Conservation (phyloP, 2,113 vertebrate genomes). For the Acrocephalus arundinaceus region DNA sequence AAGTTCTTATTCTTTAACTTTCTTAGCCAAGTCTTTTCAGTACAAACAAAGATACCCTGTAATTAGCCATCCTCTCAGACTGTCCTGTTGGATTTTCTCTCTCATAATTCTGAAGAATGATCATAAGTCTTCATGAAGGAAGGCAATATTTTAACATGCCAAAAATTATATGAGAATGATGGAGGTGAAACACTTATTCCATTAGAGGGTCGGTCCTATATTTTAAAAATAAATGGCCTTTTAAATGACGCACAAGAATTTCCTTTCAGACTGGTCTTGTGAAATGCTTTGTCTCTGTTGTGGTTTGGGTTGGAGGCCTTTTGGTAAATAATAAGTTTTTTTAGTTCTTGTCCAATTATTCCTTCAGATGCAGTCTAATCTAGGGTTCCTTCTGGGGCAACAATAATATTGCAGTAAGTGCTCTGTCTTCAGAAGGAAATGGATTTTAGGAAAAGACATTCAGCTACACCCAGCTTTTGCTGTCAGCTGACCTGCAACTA, state of each 20-base stretch:
- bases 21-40: not conserved
- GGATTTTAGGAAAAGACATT: not conserved
- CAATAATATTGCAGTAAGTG: not conserved
- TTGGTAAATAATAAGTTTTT: not conserved
- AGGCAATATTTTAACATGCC: not conserved
- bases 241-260: slow-evolving; percentile 11
- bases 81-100: not conserved
- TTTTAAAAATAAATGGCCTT: slow-evolving; percentile 44
- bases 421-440: not conserved
- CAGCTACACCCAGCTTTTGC: not conserved
- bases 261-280: slow-evolving; percentile 38
- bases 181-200: slow-evolving; percentile 9
- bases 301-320: slow-evolving; percentile 21
- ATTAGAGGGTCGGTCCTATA: not conserved
- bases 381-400: not conserved
- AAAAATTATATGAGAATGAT: not conserved
- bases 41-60: not conserved
- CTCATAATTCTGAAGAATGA: not conserved
- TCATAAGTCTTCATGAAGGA: not conserved
- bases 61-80: not conserved
- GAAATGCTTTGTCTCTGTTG: slow-evolving; percentile 39
- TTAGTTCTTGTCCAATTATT: not conserved
- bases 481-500: not conserved
- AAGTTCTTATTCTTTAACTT: not conserved
- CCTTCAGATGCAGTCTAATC: not conserved